Base-by-base conservation (phyloP, 92 coral and sea anemone genomes). In the Scolanthus callimorphus region DNA sequence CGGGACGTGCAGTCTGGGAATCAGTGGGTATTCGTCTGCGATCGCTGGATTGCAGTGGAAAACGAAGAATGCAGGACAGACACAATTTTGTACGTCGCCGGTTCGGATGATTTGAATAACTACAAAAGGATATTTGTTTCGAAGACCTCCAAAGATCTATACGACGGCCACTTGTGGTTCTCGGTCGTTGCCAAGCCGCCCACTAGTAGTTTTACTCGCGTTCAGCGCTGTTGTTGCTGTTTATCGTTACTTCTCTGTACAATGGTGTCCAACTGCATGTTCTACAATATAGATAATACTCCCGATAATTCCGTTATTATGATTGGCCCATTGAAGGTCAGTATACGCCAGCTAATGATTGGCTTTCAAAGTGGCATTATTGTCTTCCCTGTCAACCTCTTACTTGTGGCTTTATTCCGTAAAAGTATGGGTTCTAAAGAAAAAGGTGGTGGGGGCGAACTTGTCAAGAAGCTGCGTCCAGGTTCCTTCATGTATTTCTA, bases 251-350 rank as follows among this genome's bases (percentile, higher is more conserved):
- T 90, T 2, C 86, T 84, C 39, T 78, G 88, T 26, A 78, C 90
- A 22, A 90, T 90, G 97, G 85, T 90, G 55, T 39, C 95, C 31
- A 90, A 81, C 55, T 95, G 96, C 13, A 90, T 90, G 97, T 90
- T 90, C 38, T 90, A 90, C 57, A 84, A 86, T 76, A 48, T 70
- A 27, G 69, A 65, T 13, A 68, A 56, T 25, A 64, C 44, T 11
- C 70, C 85, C 13, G 80, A 80, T 57, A 60, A 67, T 0, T 62
- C 85, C 6, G 79, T 74, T n/a, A 38, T 90, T 17, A 71, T 67
- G 64, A 77, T 90, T 26, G 97, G 97, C n/a, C 92, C 97, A 8
- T 25, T 90, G 25, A 80, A 74, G 41, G 69, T 90, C 24, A 83
- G 80, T 27, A 24, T 90, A 25, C 79, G 86, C 11, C 84, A 76